Evolutionary conservation across 2,797 vertebrate species (phyloP).

Genomic region (Chiroxiphia lanceolata): DNA sequence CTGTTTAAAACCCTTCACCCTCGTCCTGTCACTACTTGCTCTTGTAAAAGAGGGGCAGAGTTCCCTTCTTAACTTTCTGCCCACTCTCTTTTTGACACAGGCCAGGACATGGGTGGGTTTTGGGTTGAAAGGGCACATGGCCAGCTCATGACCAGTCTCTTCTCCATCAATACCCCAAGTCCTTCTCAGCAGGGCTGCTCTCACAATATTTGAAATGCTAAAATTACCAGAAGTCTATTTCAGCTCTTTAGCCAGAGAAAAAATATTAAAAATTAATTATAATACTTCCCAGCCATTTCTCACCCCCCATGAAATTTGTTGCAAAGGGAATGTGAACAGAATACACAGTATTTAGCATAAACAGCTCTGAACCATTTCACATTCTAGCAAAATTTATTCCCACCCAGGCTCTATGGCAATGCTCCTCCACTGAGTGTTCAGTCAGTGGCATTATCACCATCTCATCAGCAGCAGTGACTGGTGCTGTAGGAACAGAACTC

Average conservation of each 20-base stretch:
- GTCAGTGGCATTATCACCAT: neutral
- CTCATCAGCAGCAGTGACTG: neutral
- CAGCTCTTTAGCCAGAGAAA: neutral
- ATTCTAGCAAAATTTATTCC: neutral
- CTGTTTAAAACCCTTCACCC: neutral
- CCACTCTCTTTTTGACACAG: neutral
- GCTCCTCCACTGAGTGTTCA: neutral
- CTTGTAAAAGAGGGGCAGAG: neutral
- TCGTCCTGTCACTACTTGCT: neutral
- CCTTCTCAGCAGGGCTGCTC: neutral
- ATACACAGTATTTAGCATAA: rapidly evolving
- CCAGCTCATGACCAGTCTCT: neutral
- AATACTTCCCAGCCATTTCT: neutral
- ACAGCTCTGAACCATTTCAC: neutral
- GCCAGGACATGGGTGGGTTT: rapidly evolving
- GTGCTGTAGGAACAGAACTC: neutral
- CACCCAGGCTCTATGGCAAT: neutral
- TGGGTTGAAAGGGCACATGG: neutral
- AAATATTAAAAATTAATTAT: neutral
- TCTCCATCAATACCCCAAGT: neutral
- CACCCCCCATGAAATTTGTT: rapidly evolving
- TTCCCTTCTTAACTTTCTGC: neutral
- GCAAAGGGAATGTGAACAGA: neutral
- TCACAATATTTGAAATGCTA: neutral
- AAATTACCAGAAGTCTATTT: neutral